Percentiles rank a stretch among this genome's conserved stretches.
Conservation (phyloP, 2,888 invertebrate species). For the Sepioteuthis lessoniana region DNA sequence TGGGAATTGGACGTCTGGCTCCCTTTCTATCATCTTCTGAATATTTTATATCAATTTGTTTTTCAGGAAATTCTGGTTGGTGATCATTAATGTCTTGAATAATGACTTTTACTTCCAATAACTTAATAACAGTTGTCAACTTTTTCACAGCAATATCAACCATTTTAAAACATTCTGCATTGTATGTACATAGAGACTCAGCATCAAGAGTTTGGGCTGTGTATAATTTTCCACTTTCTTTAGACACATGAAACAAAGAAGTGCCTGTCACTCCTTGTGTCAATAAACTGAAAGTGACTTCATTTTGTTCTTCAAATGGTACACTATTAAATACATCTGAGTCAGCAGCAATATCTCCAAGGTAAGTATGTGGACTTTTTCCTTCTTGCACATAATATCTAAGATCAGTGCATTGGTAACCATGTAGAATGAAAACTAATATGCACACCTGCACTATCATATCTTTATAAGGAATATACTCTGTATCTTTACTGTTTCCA, state of each 20-base stretch:
- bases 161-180: constrained; percentile 21
- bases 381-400: not conserved
- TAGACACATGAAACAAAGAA: constrained; percentile 9
- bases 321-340: not conserved
- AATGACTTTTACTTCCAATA: not conserved
- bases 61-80: no score
- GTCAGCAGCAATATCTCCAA: not conserved
- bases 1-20: not conserved
- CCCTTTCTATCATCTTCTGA: not conserved
- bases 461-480: not conserved
- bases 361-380: not conserved
- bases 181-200: constrained; percentile 20
- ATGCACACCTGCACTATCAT: not conserved
- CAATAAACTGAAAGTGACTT: not conserved
- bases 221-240: not conserved
- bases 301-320: not conserved
- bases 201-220: constrained; percentile 21
- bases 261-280: not conserved
- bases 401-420: not conserved
- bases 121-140: not conserved
- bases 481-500: not conserved
- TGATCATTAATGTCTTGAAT: not conserved
- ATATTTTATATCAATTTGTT: not conserved
- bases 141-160: constrained; percentile 11
- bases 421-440: not conserved